Evolutionary conservation across 2,113 vertebrate genomes (phyloP).

Genomic region (Dicaeum eximium): DNA sequence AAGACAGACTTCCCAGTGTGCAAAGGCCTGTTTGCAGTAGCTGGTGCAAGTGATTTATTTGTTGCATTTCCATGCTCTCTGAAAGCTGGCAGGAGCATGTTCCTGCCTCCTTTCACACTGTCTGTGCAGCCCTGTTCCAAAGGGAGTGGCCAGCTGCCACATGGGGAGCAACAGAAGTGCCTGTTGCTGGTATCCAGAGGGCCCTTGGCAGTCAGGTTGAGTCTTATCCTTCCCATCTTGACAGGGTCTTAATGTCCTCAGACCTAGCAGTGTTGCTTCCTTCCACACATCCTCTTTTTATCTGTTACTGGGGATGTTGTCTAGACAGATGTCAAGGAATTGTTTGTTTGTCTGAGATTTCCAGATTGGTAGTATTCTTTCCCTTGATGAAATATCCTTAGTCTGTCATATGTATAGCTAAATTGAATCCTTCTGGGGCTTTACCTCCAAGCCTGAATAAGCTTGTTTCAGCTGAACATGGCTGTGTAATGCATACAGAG

Average conservation of each 20-base stretch:
- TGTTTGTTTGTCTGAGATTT: not conserved
- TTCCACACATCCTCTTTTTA: not conserved
- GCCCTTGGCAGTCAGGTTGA: not conserved
- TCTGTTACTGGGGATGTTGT: not conserved
- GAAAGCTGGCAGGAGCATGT: not conserved
- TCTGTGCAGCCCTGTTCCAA: not conserved
- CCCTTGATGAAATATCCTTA: not conserved
- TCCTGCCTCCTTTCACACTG: fast-evolving
- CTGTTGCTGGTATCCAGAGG: not conserved
- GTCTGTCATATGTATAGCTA: not conserved
- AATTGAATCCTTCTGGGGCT: not conserved
- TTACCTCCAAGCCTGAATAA: not conserved
- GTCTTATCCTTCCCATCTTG: not conserved
- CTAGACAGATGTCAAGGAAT: not conserved
- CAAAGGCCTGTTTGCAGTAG: not conserved
- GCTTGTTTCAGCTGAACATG: not conserved
- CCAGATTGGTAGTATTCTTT: not conserved
- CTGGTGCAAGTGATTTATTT: not conserved
- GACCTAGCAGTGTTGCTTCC: not conserved
- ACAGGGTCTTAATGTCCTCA: not conserved
- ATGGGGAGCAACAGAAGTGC: not conserved
- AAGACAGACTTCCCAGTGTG: not conserved
- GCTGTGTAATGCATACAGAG: not conserved
- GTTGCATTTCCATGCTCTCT: not conserved
- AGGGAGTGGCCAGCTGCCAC: not conserved